Conservation (phyloP, 2,797 vertebrate genomes). For the Eospalax fontanierii region DNA sequence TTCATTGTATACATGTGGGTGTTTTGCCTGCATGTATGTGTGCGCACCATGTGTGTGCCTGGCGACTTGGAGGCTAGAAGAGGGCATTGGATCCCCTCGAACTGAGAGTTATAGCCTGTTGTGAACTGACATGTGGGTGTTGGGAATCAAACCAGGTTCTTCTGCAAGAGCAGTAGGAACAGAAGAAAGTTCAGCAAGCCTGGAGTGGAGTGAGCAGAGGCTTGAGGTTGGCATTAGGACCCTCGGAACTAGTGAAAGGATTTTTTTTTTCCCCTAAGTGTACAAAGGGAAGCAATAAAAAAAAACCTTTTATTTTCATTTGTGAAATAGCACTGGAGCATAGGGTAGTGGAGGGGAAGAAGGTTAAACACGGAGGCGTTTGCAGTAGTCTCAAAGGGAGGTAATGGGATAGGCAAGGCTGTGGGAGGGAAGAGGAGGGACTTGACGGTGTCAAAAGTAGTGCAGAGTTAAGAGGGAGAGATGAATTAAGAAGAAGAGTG, state of each 20-base stretch:
- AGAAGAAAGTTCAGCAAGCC: background rate
- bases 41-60: too few relatives aligned
- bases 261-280: background rate
- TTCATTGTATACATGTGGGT: too few relatives aligned
- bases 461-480: background rate
- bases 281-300: background rate
- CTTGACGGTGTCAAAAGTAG: background rate
- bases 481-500: background rate
- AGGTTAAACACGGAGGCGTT: background rate
- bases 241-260: background rate
- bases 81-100: too few relatives aligned
- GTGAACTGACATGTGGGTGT: too few relatives aligned
- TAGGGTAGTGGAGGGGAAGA: background rate
- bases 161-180: background rate
- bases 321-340: slow-evolving; percentile 2
- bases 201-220: background rate
- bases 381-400: background rate
- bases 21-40: too few relatives aligned
- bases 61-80: too few relatives aligned
- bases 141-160: too few relatives aligned
- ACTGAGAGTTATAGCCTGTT: too few relatives aligned
- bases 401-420: background rate
- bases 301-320: background rate
- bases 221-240: background rate
- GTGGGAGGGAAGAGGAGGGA: background rate